Conservation (phyloP, 2,888 invertebrate species). For the Microplitis manilae region DNA sequence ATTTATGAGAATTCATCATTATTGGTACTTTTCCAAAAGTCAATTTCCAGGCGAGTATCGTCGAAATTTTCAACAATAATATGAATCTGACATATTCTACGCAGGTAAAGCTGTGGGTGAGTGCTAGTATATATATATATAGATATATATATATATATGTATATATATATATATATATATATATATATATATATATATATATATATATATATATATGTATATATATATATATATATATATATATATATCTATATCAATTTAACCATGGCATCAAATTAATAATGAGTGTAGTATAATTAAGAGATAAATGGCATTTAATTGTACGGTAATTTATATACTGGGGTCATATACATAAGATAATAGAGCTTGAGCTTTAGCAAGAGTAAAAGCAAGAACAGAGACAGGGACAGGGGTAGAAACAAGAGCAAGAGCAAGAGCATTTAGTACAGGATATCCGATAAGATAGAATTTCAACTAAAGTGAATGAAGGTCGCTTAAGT, state of each 20-base stretch:
- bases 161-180: no score
- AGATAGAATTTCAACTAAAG: conserved; percentile 2
- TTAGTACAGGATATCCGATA: conserved; percentile 7
- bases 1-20: no score
- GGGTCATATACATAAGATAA: neutral
- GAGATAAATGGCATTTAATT: neutral
- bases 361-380: neutral
- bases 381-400: neutral
- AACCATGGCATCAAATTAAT: conserved; percentile 7
- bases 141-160: no score
- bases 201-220: no score
- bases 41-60: no score
- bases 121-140: no score
- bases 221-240: no score
- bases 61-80: no score
- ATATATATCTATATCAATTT: neutral
- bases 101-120: no score
- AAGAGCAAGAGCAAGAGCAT: neutral
- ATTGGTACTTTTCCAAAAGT: no score
- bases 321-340: neutral
- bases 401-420: neutral
- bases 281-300: conserved; percentile 7
- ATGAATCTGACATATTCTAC: no score
- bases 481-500: conserved; percentile 33
- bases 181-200: no score